A percentile compares a stretch with the other conserved stretches of the same genome.
Conservation (phyloP, 2,113 vertebrate species). For the Amblyornis subalaris region DNA sequence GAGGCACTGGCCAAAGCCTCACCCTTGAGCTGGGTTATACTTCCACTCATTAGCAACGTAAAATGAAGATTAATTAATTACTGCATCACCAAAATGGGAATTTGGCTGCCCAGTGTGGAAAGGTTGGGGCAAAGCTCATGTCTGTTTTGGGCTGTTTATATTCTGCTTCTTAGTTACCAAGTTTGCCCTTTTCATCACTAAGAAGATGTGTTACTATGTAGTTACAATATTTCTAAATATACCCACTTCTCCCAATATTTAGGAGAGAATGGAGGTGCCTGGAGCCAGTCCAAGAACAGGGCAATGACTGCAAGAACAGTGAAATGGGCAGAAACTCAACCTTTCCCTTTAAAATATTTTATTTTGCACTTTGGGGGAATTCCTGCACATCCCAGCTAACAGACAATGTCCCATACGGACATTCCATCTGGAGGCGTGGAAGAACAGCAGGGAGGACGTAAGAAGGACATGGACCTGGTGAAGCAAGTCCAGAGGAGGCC, state of each 20-base stretch:
- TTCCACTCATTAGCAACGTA: background rate
- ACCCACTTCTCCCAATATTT: background rate
- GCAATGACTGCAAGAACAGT: background rate
- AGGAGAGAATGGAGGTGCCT: background rate
- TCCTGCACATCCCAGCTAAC: background rate
- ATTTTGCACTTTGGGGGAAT: background rate
- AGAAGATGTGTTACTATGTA: background rate
- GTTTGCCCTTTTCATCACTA: constrained; percentile 9
- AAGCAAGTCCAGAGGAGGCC: background rate
- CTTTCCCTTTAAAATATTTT: background rate
- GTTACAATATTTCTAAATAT: background rate
- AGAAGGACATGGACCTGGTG: background rate
- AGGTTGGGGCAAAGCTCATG: background rate
- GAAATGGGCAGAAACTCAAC: background rate
- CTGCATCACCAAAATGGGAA: background rate
- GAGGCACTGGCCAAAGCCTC: background rate
- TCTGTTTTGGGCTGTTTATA: constrained; percentile 63
- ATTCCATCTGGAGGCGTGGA: background rate
- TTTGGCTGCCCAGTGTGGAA: background rate
- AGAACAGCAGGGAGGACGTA: background rate
- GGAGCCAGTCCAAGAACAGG: background rate
- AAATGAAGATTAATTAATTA: background rate
- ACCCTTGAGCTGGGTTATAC: background rate
- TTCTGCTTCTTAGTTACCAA: constrained; percentile 47
- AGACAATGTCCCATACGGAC: background rate